These are phyloP conservation scores for Chiridota heheva DNA, from an alignment of 35 echinoderm and acorn worm species.

Conservation along the genomic window DNA sequence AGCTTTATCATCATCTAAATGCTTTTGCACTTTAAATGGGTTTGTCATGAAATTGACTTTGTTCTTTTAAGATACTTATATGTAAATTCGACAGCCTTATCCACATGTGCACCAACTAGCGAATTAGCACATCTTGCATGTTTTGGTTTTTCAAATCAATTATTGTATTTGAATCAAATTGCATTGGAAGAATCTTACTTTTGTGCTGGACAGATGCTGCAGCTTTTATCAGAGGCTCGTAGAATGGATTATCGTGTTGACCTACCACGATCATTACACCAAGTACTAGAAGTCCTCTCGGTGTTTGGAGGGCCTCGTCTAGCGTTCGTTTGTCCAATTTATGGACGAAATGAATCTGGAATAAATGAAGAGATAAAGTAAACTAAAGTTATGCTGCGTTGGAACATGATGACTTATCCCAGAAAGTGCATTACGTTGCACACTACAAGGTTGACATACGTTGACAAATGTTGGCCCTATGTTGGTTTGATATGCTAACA, in stretches of 20 bases:
- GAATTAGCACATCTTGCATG: neutral
- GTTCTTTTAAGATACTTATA: too few relatives aligned
- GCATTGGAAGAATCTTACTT: slow-evolving; percentile 12
- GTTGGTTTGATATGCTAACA: neutral
- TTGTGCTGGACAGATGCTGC: neutral
- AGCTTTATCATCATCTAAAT: too few relatives aligned
- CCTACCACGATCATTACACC: slow-evolving; percentile 23
- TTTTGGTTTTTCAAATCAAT: neutral
- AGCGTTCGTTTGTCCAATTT: neutral
- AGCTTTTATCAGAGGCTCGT: neutral
- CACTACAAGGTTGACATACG: neutral
- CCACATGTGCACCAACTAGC: neutral
- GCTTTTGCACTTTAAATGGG: too few relatives aligned
- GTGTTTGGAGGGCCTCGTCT: neutral
- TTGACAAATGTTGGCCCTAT: neutral
- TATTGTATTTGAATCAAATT: neutral
- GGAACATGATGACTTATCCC: neutral
- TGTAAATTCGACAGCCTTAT: neutral
- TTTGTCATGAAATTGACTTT: too few relatives aligned
- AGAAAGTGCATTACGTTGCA: neutral
- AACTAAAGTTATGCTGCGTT: neutral
- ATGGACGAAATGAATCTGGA: slow-evolving; percentile 52
- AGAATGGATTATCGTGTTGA: slow-evolving; percentile 18
- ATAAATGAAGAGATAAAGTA: neutral
- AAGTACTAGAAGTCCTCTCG: slow-evolving; percentile 40